These are phyloP conservation scores for Lasiurus cinereus DNA, from an alignment of 2,113 vertebrate species.

Conservation along the genomic window DNA sequence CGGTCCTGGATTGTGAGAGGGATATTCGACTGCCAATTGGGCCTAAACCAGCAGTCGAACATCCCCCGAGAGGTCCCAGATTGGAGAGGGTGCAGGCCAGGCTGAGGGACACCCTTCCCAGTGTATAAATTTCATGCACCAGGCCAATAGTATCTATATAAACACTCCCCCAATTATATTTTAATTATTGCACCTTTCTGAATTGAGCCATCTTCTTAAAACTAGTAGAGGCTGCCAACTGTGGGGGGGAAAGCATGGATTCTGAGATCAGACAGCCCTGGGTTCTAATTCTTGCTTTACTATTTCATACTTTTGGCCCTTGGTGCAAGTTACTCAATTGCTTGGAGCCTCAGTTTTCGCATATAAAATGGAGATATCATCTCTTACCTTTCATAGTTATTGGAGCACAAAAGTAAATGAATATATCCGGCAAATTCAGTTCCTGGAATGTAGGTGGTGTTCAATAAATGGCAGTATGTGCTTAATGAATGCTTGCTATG, in stretches of 20 bases:
- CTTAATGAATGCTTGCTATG: neutral
- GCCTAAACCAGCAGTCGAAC: no score
- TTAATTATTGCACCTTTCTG: conserved; percentile 41
- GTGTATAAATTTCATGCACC: no score
- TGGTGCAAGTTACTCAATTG: neutral
- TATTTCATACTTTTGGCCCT: conserved; percentile 1
- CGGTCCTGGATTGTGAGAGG: no score
- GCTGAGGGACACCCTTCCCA: no score
- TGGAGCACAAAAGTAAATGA: conserved; percentile 54
- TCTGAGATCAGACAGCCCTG: neutral
- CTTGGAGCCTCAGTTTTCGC: neutral
- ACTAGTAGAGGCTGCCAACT: neutral
- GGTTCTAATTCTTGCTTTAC: neutral
- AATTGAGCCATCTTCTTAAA: conserved; percentile 53
- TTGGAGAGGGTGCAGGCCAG: no score
- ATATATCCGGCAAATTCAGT: conserved; percentile 23
- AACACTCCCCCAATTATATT: neutral
- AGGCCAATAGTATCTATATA: no score
- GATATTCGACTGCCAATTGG: no score
- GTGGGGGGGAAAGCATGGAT: neutral
- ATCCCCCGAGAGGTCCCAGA: no score
- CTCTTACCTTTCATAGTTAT: neutral
- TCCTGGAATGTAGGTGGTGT: neutral
- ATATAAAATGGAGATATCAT: neutral
- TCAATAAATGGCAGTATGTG: conserved; percentile 20